A percentile compares a stretch with the other conserved stretches of the same genome.
phyloP scores from a whole-genome alignment of 2,113 vertebrate species.

The Anseranas semipalmata region DNA sequence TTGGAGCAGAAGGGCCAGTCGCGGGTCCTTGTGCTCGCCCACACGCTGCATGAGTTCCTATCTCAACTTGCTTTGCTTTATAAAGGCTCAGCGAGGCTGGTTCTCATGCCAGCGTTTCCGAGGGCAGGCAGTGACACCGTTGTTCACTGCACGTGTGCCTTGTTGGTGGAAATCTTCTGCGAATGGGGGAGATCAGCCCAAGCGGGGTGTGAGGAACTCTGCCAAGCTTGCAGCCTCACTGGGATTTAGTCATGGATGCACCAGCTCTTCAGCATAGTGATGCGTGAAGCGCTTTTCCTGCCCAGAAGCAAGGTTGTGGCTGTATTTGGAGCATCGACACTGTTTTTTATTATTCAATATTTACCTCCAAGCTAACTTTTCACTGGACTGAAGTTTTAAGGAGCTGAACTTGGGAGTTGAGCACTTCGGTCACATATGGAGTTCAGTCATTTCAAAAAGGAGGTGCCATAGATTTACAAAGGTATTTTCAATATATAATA shows the following conservation, averaged over 20 bases:
- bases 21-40: accelerated
- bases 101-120: background rate
- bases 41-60: accelerated
- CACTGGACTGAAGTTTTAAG: background rate
- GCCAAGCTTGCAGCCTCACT: accelerated
- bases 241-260: background rate
- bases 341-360: background rate
- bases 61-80: background rate
- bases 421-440: background rate
- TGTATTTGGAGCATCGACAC: background rate
- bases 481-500: background rate
- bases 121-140: accelerated
- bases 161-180: background rate
- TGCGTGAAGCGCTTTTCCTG: background rate
- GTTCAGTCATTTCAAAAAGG: background rate
- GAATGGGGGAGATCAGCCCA: accelerated
- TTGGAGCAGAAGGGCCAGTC: background rate
- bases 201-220: background rate
- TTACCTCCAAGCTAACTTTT: background rate
- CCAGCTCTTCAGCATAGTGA: accelerated
- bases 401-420: background rate
- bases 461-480: background rate
- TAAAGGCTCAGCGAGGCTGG: background rate
- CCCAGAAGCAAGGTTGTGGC: background rate
- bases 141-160: accelerated